Base-by-base conservation (phyloP, 1,140 invertebrate genomes). In the Pantala flavescens region DNA sequence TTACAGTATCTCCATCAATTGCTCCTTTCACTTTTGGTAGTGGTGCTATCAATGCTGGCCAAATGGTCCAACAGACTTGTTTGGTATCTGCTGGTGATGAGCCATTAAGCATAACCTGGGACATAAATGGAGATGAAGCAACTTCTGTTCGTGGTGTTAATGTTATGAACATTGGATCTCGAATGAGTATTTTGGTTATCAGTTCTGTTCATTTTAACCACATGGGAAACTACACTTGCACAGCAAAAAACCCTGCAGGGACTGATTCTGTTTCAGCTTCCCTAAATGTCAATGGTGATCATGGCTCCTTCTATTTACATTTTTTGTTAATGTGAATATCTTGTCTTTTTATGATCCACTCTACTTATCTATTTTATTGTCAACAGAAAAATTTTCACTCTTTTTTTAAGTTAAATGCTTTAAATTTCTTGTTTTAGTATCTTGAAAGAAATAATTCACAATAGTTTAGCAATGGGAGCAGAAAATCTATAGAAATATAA, bases 21-120 rank as follows among this genome's bases (percentile, higher is more conserved):
- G 81, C 81, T 70, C 88, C 89, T 55, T 90, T 91, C 80, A 84
- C 86, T 76, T 85, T 90, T 81, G 86, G 86, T 76, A 88, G 88
- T 78, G 88, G 88, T 78, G 86, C 87, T 3, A 78, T 91, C 7
- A 88, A 90, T 78, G 88, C 90, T 77, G 91, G 90, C 23, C 88
- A 91, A 77, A 88, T 90, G 63, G 89, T 89, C 3, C 89, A 89
- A 43, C 83, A 94, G 21, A 88, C 87, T 16, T 95, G 93, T 82
- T 88, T 88, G 43, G 88, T 91, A 74, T 82, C 87, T 74, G 88
- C 90, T 78, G 91, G 91, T 2, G 90, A 91, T 80, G 82, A 89
- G 71, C 90, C 90, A 23, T 82, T 91, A 23, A 85, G 84, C 77
- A 87, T 90, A 55, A 82, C 84, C 70, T 93, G 91, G 91, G 81